Evolutionary conservation across 37 sponge, comb jelly and placozoan genomes (phyloP).

Genomic region (Bolinopsis microptera): DNA sequence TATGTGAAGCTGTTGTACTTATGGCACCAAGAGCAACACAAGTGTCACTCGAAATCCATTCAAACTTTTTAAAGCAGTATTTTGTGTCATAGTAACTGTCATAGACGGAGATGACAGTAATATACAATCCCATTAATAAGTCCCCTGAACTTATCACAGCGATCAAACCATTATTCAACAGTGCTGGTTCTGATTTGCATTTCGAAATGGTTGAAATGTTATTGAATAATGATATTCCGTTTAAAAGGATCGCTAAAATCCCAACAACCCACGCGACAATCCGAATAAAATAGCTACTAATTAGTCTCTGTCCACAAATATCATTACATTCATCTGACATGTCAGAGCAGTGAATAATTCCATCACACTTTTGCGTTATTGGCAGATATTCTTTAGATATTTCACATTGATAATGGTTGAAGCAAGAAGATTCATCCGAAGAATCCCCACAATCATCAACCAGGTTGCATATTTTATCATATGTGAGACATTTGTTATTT

Average conservation of each 20-base stretch:
- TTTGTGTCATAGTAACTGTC: neutral
- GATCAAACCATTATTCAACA: neutral
- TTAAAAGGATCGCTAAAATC: neutral
- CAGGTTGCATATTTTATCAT: neutral
- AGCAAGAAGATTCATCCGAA: neutral
- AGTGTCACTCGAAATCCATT: neutral
- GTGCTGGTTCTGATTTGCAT: neutral
- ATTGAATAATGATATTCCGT: neutral
- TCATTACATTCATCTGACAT: slow-evolving; percentile 31
- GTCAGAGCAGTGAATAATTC: neutral
- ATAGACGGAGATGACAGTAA: neutral
- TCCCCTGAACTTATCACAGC: neutral
- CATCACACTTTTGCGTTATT: neutral
- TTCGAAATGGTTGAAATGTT: neutral
- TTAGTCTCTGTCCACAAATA: neutral
- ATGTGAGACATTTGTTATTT: neutral
- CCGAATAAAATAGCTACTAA: neutral
- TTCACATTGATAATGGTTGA: neutral
- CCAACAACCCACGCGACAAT: neutral
- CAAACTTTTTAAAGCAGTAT: neutral
- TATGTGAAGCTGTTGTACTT: neutral
- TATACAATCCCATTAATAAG: neutral
- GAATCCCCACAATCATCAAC: neutral
- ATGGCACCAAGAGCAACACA: neutral
- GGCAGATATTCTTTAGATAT: neutral